A percentile compares a stretch with the other conserved stretches of the same genome.
phyloP scores from a whole-genome alignment of 2,888 invertebrate genomes.

The Microplitis deprimator region DNA sequence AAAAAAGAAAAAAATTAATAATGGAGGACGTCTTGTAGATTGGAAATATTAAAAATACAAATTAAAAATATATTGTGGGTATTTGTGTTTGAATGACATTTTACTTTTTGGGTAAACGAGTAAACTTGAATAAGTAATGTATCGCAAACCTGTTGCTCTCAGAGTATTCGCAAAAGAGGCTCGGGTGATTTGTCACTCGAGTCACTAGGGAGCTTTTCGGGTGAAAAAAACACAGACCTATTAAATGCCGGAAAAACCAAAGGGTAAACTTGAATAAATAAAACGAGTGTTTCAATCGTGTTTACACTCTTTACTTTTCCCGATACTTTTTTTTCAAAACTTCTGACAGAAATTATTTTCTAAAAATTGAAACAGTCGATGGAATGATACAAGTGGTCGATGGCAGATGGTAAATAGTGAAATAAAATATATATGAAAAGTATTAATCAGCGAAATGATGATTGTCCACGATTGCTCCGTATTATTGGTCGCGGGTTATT shows the following conservation, averaged over 20 bases:
- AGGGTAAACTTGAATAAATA: background rate
- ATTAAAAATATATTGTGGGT: background rate
- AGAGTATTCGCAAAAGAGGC: constrained; percentile 20
- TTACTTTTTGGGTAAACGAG: background rate
- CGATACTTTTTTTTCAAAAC: no score
- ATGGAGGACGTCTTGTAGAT: no score
- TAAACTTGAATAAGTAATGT: constrained; percentile 35
- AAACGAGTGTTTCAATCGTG: background rate
- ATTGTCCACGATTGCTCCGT: constrained; percentile 11
- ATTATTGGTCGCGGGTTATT: constrained; percentile 40
- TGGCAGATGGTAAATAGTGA: background rate
- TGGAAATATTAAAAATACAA: no score
- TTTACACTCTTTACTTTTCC: background rate
- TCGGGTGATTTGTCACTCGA: constrained; percentile 24
- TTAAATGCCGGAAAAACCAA: background rate
- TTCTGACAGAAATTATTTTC: no score
- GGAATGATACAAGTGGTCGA: background rate
- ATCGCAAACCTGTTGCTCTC: constrained; percentile 36
- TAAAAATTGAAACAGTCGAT: background rate
- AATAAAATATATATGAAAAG: constrained; percentile 6
- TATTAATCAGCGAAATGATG: constrained; percentile 15
- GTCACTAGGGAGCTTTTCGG: background rate
- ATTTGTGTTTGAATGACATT: constrained; percentile 4
- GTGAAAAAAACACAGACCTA: background rate
- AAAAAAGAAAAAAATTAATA: no score